phyloP scores from a whole-genome alignment of 1,140 invertebrate species.

The Ceratina australensis region DNA sequence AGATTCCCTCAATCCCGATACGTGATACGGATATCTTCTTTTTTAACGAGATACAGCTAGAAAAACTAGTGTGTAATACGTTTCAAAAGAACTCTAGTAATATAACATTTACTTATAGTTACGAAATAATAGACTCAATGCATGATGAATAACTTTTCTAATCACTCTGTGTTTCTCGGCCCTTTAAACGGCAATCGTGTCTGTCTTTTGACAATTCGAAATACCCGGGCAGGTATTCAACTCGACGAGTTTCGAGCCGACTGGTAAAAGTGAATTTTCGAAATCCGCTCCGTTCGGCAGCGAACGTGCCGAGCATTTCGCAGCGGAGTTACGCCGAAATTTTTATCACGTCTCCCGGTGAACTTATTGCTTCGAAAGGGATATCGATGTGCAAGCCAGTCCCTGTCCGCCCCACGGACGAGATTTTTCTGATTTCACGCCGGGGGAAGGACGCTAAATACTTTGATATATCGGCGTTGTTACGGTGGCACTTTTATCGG shows the following conservation, averaged over 20 bases:
- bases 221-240: conserved; percentile 32
- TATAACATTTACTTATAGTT: too few species aligned
- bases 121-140: too few species aligned
- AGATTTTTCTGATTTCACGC: conserved; percentile 38
- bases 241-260: neutral
- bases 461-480: conserved; percentile 26
- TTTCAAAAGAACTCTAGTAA: neutral
- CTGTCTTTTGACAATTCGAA: conserved; percentile 10
- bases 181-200: neutral
- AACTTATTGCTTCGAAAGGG: conserved; percentile 49
- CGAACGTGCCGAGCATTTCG: conserved; percentile 49
- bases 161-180: neutral
- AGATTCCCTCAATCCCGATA: neutral
- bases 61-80: neutral
- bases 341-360: conserved; percentile 52
- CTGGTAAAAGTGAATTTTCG: conserved; percentile 59
- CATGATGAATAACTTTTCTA: neutral
- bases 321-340: conserved; percentile 37
- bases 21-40: conserved; percentile 11
- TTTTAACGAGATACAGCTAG: neutral
- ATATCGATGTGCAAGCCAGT: conserved; percentile 49
- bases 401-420: neutral
- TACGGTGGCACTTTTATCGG: conserved; percentile 13
- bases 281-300: conserved; percentile 51
- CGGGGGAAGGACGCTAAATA: conserved; percentile 22